Evolutionary conservation across 2,113 vertebrate species (phyloP), one percentile per base, ranked within the genome.

Genomic region (Atrichornis clamosus): DNA sequence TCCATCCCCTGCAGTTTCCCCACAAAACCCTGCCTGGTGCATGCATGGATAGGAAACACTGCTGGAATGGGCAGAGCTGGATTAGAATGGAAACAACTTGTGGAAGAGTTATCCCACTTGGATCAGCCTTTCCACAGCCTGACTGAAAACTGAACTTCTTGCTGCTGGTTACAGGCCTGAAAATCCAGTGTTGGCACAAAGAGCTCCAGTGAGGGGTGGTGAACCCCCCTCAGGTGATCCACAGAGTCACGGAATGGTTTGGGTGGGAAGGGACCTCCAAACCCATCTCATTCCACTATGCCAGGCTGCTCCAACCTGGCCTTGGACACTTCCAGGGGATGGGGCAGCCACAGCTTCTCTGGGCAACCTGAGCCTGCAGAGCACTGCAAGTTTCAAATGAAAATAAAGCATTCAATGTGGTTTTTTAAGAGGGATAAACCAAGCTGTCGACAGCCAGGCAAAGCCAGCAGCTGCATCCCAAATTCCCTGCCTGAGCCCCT

Each of bases 61-160:
- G n/a, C 78, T 93, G 93, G 70, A 70, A 46, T 2, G 2, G 4
- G 78, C 67, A 93, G 75, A 78, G 55, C 14, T 35, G 72, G 15
- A 4, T 11, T 4, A 69, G 63, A 27, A 83, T 74, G 94, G 91
- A 70, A 94, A 91, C 30, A 56, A 23, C 42, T 37, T 3, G 65
- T 15, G 70, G 4, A 17, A 11, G 78, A 69, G 75, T 72, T 84
- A 22, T 88, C 87, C 74, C 32, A 3, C 55, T 63, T 9, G 19
- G 35, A 58, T 84, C 93, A 87, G 27, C 7, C 90, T 77, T 97
- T 69, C 81, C 95, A 70, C 42, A 37, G 84, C 68, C 27, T 5
- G 67, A 19, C 75, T 41, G 79, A 63, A 63, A 90, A 68, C 44
- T 46, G 11, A 58, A 69, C 78, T 76, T 77, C 64, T 67, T 41